phyloP scores from a whole-genome alignment of 2,113 vertebrate species.

The Plecotus auritus region DNA sequence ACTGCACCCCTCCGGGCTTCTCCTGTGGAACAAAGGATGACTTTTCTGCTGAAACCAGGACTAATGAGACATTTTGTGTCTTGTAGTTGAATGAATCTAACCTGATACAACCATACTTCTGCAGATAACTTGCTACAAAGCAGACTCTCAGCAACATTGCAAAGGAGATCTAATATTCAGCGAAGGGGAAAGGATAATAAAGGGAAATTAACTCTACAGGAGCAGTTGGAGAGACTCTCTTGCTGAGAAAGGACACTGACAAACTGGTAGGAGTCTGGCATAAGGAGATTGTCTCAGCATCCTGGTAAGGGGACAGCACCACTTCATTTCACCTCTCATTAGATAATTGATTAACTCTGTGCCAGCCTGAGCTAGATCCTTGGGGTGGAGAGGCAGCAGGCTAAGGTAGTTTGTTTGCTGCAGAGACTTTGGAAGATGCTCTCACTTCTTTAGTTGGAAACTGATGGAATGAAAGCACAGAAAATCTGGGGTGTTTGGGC shows the following conservation, averaged over 20 bases:
- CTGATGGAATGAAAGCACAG: not conserved
- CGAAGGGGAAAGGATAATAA: not conserved
- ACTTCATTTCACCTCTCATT: accelerated
- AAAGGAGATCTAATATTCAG: no score
- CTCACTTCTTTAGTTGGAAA: accelerated
- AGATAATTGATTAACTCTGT: accelerated
- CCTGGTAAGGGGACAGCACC: accelerated
- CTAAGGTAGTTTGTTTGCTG: accelerated
- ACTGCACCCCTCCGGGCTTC: not conserved
- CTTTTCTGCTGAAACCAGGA: not conserved
- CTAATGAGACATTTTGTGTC: not conserved
- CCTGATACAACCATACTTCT: not conserved
- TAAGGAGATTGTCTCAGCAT: accelerated
- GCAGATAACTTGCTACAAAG: not conserved
- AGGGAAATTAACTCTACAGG: not conserved
- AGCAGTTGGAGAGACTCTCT: accelerated
- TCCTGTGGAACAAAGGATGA: not conserved
- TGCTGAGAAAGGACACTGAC: not conserved
- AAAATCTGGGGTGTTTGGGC: no score
- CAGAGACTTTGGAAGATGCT: accelerated
- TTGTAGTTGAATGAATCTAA: not conserved
- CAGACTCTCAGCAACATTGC: accelerated
- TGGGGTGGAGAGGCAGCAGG: accelerated
- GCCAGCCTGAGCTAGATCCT: accelerated
- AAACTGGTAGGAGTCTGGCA: accelerated